Base-by-base conservation (phyloP, 2,888 invertebrate genomes). In the Callyntrura guangdongensis region DNA sequence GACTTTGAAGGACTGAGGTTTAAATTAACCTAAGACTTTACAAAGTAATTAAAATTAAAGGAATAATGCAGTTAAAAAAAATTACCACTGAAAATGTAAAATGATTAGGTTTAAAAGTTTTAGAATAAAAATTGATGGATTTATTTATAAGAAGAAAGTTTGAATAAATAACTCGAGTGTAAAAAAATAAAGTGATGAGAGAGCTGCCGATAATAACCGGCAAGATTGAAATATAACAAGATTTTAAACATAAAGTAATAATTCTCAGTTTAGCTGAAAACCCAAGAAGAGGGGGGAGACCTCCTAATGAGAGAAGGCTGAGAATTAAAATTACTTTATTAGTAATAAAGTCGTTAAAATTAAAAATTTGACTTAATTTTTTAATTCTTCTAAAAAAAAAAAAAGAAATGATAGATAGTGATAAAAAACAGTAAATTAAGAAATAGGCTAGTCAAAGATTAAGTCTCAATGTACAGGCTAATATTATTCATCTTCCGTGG, bases 1-100 rank as follows among this genome's bases (percentile, higher is more conserved):
- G 90, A 86, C 93, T 93, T 93, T 93, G 93, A 93, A 93, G 93
- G 93, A 49, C 90, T 85, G 77, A 47, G 88, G 92, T 93, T 93
- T 93, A 69, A 49, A 3, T 92, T 93, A 93, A 92, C 92, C 81
- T 92, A 93, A 93, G 72, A 87, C 79, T 86, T 91, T 93, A 77
- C 17, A 11, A 25, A 64, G 79, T 47, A 74, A 86, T 14, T 25
- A 86, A 14, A 27, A 83, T 12, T 14, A 22, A 0, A 22, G 91
- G 87, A 11, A 45, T 36, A 47, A 49, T 17, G 17, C 83, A 74
- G n/a, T 86, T 83, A 27, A 83, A 22, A 20, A 27, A 22, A 47
- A 87, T 61, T 14, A n/a, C n/a, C n/a, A n/a, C 61, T 81, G 45
- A n/a, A 64, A 64, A 14, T 20, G 12, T n/a, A 27, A 74, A 27